Evolutionary conservation across 2,797 vertebrate species (phyloP).

Genomic region (Selene dorsalis): DNA sequence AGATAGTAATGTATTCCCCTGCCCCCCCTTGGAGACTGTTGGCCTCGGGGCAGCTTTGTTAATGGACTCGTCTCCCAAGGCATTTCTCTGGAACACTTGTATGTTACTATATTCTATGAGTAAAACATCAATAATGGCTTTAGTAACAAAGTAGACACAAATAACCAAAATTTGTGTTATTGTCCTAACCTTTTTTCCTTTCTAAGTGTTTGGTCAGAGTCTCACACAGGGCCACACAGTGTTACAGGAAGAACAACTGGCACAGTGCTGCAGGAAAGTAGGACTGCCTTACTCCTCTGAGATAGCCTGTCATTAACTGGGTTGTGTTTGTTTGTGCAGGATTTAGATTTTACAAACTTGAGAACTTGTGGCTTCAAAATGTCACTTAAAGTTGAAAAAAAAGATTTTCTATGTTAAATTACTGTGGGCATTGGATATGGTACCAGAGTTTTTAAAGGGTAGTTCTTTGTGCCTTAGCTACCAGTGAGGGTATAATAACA

Average conservation of each 20-base stretch:
- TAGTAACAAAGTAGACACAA: neutral
- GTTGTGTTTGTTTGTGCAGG: constrained; percentile 22
- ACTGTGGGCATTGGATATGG: neutral
- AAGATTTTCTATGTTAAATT: neutral
- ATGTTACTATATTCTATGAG: neutral
- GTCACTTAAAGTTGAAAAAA: neutral
- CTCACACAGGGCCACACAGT: neutral
- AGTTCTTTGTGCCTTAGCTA: neutral
- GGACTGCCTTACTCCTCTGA: constrained; percentile 59
- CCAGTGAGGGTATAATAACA: neutral
- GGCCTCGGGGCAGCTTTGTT: neutral
- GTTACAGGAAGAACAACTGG: constrained; percentile 50
- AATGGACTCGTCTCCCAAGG: neutral
- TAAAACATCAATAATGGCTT: neutral
- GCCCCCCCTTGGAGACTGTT: constrained; percentile 5
- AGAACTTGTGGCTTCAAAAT: neutral
- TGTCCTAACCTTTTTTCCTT: neutral
- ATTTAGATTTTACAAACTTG: constrained; percentile 10
- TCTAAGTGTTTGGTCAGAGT: constrained; percentile 4
- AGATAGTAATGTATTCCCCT: neutral
- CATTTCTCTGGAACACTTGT: neutral
- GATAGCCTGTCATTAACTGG: constrained; percentile 43
- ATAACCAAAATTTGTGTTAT: constrained; percentile 21
- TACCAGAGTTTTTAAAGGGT: neutral
- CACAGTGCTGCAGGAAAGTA: constrained; percentile 50